Evolutionary conservation across 2,113 vertebrate genomes (phyloP).

Genomic region (Oncorhynchus tshawytscha): DNA sequence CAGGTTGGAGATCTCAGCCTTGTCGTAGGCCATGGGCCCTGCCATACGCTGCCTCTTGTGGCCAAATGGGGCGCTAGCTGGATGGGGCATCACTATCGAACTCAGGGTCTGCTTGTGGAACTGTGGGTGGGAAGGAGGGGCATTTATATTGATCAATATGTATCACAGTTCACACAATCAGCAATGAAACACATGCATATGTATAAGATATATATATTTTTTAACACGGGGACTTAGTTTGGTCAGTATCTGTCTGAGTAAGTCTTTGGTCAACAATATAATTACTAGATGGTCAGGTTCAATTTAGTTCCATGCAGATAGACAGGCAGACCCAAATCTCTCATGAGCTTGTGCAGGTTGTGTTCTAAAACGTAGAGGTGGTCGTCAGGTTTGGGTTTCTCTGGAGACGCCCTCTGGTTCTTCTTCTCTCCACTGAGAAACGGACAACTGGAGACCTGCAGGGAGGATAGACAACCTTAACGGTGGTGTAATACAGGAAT

Average conservation of each 20-base stretch:
- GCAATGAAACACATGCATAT: background rate
- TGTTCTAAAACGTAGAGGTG: slow-evolving; percentile 96
- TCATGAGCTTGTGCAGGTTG: slow-evolving; percentile 93
- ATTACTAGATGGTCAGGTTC: background rate
- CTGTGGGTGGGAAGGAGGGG: slow-evolving; percentile 57
- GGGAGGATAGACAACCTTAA: background rate
- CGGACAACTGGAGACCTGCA: slow-evolving; percentile 90
- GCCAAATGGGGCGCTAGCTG: slow-evolving; percentile 91
- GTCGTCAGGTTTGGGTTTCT: slow-evolving; percentile 87
- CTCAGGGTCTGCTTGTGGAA: slow-evolving; percentile 97
- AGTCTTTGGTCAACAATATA: background rate
- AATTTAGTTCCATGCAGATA: background rate
- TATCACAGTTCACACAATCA: background rate
- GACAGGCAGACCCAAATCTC: slow-evolving; percentile 80
- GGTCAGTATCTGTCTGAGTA: too few relatives aligned
- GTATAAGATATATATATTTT: background rate
- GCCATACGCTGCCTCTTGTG: slow-evolving; percentile 91
- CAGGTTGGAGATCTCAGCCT: slow-evolving; percentile 84
- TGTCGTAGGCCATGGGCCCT: slow-evolving; percentile 91
- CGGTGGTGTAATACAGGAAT: slow-evolving; percentile 62
- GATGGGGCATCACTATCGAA: slow-evolving; percentile 90
- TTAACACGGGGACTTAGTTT: background rate
- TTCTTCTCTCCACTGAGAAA: slow-evolving; percentile 94
- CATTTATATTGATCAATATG: background rate
- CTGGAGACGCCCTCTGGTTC: slow-evolving; percentile 79